These are phyloP conservation scores for Lutjanus campechanus DNA, from an alignment of 2,797 vertebrate species.

Conservation along the genomic window DNA sequence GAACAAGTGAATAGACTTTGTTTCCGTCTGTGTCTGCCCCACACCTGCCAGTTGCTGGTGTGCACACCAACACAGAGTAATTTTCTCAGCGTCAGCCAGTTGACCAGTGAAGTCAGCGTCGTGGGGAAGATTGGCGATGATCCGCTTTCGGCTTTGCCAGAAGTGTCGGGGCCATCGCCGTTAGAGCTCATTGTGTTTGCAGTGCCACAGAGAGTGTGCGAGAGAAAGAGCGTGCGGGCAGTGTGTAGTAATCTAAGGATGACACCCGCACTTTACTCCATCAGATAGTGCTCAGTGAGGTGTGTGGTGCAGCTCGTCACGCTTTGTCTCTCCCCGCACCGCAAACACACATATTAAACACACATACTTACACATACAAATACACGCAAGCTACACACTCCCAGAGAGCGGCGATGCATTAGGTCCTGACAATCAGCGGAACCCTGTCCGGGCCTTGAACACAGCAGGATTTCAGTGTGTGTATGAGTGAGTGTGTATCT, in stretches of 20 bases:
- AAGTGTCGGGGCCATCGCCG: conserved; percentile 55
- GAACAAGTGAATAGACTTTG: conserved; percentile 60
- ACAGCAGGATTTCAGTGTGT: conserved; percentile 47
- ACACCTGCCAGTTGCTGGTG: conserved; percentile 43
- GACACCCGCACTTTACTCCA: conserved; percentile 70
- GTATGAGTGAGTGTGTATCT: conserved; percentile 42
- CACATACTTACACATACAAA: conserved; percentile 7
- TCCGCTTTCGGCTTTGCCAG: conserved; percentile 67
- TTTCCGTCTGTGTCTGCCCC: conserved; percentile 42
- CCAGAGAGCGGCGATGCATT: conserved; percentile 22
- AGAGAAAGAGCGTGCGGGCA: conserved; percentile 47
- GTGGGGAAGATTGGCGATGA: conserved; percentile 67
- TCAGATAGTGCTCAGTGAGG: conserved; percentile 72
- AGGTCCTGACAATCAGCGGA: conserved; percentile 53
- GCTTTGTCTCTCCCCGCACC: conserved; percentile 57
- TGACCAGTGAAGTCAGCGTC: conserved; percentile 66
- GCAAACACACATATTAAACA: conserved; percentile 26
- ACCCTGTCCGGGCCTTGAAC: conserved; percentile 45
- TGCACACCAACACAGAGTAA: conserved; percentile 53
- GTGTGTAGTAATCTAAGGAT: conserved; percentile 68
- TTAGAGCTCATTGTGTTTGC: conserved; percentile 70
- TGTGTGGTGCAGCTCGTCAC: conserved; percentile 58
- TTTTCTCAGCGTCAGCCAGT: conserved; percentile 69
- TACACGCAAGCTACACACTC: conserved; percentile 9
- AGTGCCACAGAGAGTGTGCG: conserved; percentile 45